Evolutionary conservation across 35 echinoderm and acorn worm species (phyloP), one percentile per base, ranked within the genome.

Genomic region (Eucidaris tribuloides): DNA sequence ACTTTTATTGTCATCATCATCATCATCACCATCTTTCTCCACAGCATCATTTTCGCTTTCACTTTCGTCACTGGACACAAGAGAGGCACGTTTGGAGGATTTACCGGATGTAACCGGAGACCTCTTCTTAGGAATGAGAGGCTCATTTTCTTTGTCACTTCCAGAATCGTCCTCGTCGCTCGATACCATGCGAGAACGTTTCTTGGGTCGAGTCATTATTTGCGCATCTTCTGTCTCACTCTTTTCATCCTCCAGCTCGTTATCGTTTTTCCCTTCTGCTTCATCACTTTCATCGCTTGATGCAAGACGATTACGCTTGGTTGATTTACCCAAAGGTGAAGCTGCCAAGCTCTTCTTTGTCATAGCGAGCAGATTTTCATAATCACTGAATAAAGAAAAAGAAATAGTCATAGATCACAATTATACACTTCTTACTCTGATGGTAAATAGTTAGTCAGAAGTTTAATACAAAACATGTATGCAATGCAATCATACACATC

Each of bases 211-310:
- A 7, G 14, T 38, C n/a, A n/a, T n/a, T n/a, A n/a, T n/a, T n/a
- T n/a, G n/a, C n/a, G n/a, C n/a, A n/a, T n/a, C n/a, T n/a, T n/a
- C n/a, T n/a, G n/a, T n/a, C n/a, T n/a, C n/a, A n/a, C n/a, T n/a
- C n/a, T n/a, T n/a, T n/a, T n/a, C n/a, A n/a, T n/a, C n/a, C n/a
- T n/a, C n/a, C n/a, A n/a, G n/a, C n/a, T n/a, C n/a, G 34, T 44
- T 20, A 7, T 38, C 30, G n/a, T n/a, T n/a, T n/a, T n/a, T n/a
- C n/a, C n/a, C n/a, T 7, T 38, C 41, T 19, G 14, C 28, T 65
- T 80, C 76, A 30, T 88, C 85, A 54, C 85, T 88, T 22, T 88
- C 77, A 50, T 88, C 85, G 49, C 85, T 87, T n/a, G 85, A 62
- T 7, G 80, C 40, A 23, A 87, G 19, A 19, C 76, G 50, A 45